Evolutionary conservation across 2,888 invertebrate genomes (phyloP).

Genomic region (Noctua fimbriata): DNA sequence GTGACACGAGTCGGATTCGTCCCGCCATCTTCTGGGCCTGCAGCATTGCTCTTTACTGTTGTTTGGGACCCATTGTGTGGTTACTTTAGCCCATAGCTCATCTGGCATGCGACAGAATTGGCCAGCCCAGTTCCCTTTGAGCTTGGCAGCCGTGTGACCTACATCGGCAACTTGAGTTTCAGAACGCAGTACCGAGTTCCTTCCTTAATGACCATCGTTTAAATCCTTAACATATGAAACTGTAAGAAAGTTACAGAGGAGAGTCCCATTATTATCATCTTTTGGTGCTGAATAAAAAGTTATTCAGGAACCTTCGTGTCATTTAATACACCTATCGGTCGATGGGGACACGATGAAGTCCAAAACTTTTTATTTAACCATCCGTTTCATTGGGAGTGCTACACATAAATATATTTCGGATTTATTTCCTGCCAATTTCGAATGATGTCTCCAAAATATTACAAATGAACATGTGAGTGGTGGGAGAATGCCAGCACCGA

Average conservation of each 20-base stretch:
- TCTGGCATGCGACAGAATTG: no score
- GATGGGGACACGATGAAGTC: slow-evolving; percentile 6
- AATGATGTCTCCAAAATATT: not conserved
- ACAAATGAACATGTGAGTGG: not conserved
- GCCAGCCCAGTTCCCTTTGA: no score
- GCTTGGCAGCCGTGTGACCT: no score
- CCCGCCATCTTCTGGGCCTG: no score
- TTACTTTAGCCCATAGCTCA: no score
- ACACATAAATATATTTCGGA: not conserved
- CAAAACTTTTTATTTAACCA: not conserved
- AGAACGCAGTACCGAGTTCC: no score
- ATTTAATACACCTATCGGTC: not conserved
- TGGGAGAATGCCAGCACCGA: not conserved
- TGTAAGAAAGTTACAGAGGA: no score
- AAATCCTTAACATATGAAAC: not conserved
- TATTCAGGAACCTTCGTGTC: slow-evolving; percentile 8
- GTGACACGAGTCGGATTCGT: no score
- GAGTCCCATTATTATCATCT: not conserved
- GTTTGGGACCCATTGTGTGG: no score
- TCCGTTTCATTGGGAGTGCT: not conserved
- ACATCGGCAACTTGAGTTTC: no score
- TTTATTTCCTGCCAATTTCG: not conserved
- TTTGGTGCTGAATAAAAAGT: not conserved
- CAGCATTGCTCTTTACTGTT: no score
- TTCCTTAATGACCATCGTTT: not conserved